phyloP scores from a whole-genome alignment of 2,888 invertebrate genomes.

The Noctua fimbriata region DNA sequence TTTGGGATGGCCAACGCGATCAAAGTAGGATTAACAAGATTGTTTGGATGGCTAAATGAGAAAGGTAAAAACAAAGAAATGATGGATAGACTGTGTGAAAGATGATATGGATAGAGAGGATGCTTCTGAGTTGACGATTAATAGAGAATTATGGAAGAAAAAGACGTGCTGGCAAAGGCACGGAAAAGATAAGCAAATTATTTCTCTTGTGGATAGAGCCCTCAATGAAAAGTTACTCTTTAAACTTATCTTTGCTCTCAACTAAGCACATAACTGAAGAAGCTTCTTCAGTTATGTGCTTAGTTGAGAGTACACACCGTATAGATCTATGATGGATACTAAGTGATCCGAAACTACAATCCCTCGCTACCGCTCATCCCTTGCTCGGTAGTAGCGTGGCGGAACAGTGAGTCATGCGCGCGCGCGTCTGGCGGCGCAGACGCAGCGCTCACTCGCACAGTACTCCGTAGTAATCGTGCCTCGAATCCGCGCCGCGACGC shows the following conservation, averaged over 20 bases:
- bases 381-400: conserved; percentile 36
- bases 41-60: background rate
- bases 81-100: background rate
- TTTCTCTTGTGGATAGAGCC: background rate
- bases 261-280: background rate
- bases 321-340: background rate
- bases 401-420: conserved; percentile 65
- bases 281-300: too few relatives aligned
- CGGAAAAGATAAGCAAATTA: background rate
- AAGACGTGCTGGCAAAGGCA: too few relatives aligned
- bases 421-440: conserved; percentile 63
- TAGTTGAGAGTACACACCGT: too few relatives aligned
- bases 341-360: background rate
- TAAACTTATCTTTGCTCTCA: background rate
- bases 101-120: background rate
- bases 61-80: background rate
- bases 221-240: background rate
- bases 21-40: too few relatives aligned
- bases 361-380: conserved; percentile 21
- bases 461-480: conserved; percentile 61
- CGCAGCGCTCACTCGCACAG: conserved; percentile 49
- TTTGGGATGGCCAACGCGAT: too few relatives aligned
- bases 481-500: conserved; percentile 59
- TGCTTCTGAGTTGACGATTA: background rate
- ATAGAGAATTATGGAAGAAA: background rate